A percentile compares a stretch with the other conserved stretches of the same genome.
These are phyloP conservation scores for Acanthococcus lagerstroemiae DNA, from an alignment of 2,888 invertebrate species.

Conservation along the genomic window DNA sequence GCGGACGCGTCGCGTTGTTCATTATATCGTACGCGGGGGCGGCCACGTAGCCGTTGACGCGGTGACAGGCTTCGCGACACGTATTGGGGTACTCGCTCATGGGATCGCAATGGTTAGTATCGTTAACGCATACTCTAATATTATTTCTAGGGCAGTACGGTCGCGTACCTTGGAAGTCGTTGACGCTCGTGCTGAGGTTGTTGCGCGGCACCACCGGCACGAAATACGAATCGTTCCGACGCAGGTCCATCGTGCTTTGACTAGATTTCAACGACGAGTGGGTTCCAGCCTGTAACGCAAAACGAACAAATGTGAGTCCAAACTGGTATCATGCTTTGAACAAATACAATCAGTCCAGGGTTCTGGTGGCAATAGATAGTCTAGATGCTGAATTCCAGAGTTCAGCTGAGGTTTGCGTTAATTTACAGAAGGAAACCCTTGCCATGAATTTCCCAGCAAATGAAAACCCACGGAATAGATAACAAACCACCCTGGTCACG, in stretches of 20 bases:
- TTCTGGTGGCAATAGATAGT: too few species aligned
- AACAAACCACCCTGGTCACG: too few species aligned
- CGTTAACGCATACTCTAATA: background rate
- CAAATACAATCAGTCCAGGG: too few species aligned
- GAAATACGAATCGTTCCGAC: conserved; percentile 46
- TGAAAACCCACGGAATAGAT: too few species aligned
- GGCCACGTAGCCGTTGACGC: background rate
- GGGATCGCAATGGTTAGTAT: background rate
- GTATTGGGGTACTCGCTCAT: too few species aligned
- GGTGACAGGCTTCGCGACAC: background rate
- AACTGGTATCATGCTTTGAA: too few species aligned
- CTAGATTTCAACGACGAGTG: conserved; percentile 70
- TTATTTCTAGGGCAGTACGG: conserved; percentile 7
- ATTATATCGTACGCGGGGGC: background rate
- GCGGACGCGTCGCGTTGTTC: background rate
- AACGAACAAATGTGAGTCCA: too few species aligned
- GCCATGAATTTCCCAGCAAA: too few species aligned
- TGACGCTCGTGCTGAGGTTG: conserved; percentile 4
- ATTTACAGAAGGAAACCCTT: too few species aligned
- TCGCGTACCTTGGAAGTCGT: conserved; percentile 13
- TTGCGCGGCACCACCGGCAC: conserved; percentile 29
- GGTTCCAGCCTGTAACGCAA: conserved; percentile 56
- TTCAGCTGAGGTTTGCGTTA: too few species aligned
- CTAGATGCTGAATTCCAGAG: too few species aligned
- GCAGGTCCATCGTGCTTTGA: conserved; percentile 77